These are phyloP conservation scores for Halcyon malimbica DNA, from an alignment of 2,113 vertebrate species.

Conservation along the genomic window DNA sequence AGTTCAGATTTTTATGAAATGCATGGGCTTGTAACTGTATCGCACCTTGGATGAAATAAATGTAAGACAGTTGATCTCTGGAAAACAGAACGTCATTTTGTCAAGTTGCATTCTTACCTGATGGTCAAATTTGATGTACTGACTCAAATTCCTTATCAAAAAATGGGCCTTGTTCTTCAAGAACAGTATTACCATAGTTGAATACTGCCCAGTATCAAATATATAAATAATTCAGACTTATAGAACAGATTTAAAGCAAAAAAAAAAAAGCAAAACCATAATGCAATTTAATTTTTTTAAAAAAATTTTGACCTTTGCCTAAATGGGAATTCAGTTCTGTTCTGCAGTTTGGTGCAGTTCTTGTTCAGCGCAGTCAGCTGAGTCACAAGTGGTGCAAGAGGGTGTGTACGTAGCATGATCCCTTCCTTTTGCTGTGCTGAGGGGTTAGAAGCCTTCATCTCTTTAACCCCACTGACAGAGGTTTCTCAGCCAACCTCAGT, in stretches of 20 bases:
- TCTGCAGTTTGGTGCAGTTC: not conserved
- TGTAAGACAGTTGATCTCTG: not conserved
- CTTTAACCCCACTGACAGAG: not conserved
- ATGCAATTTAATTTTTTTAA: not conserved
- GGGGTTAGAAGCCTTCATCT: not conserved
- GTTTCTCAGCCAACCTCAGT: not conserved
- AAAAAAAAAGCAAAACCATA: not conserved
- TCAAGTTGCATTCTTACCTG: not conserved
- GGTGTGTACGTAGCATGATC: fast-evolving
- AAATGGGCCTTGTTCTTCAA: not conserved
- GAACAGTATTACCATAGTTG: not conserved
- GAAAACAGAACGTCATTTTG: not conserved
- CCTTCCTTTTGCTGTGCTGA: not conserved
- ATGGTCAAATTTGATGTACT: not conserved
- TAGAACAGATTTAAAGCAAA: not conserved
- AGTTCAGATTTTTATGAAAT: constrained; percentile 32
- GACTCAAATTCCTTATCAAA: not conserved
- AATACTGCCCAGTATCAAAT: not conserved
- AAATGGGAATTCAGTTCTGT: not conserved
- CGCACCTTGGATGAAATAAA: constrained; percentile 46
- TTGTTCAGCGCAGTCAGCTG: too few species aligned
- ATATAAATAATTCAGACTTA: not conserved
- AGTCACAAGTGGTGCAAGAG: not conserved
- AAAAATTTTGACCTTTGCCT: not conserved
- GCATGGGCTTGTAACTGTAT: constrained; percentile 32